phyloP scores from a whole-genome alignment of 2,797 vertebrate species.

The Gambelia wislizenii region DNA sequence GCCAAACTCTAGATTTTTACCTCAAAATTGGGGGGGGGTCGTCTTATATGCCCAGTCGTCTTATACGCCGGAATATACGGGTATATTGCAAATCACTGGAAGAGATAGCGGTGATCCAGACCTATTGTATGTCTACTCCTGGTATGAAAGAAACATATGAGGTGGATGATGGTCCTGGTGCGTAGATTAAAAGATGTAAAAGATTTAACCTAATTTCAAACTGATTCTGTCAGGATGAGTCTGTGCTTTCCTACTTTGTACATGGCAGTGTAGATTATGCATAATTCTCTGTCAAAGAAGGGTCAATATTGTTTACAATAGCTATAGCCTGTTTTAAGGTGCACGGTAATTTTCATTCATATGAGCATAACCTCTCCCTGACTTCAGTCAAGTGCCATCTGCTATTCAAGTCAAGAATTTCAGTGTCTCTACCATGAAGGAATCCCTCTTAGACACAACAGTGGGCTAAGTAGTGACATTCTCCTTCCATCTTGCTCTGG shows the following conservation, averaged over 20 bases:
- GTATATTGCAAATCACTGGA: not conserved
- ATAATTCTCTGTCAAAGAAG: constrained; percentile 27
- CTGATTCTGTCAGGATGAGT: not conserved
- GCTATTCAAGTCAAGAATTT: constrained; percentile 51
- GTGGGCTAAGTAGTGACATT: not conserved
- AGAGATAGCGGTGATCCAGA: too few relatives aligned
- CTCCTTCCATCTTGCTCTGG: constrained; percentile 44
- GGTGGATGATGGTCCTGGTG: not conserved
- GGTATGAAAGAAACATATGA: not conserved
- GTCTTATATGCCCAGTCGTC: too few relatives aligned
- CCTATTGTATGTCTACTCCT: not conserved
- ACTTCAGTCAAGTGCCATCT: not conserved
- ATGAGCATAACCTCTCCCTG: constrained; percentile 22
- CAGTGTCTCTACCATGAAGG: constrained; percentile 1
- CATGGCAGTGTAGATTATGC: not conserved
- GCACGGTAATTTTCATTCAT: not conserved
- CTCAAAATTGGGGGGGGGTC: too few relatives aligned
- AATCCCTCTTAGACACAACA: constrained; percentile 60
- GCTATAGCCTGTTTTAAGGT: not conserved
- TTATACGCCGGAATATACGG: too few relatives aligned
- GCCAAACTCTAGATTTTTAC: too few relatives aligned
- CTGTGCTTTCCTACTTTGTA: not conserved
- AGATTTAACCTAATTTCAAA: not conserved
- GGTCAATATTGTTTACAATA: not conserved
- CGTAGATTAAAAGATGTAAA: not conserved